A percentile compares a stretch with the other conserved stretches of the same genome.
Evolutionary conservation across 2,888 invertebrate genomes (phyloP).

Genomic region (Cephus nigrinus): DNA sequence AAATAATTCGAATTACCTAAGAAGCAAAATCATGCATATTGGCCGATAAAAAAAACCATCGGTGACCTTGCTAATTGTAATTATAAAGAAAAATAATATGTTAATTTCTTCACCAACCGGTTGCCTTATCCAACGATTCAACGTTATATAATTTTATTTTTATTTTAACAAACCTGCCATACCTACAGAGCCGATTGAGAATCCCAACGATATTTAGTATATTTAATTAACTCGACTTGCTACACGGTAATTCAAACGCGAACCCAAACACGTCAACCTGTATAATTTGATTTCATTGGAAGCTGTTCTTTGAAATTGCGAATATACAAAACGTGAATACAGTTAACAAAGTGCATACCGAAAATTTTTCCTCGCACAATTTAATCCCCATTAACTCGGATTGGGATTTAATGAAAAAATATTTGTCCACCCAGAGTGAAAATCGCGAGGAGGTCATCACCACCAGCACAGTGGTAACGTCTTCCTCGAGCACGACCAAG

Average conservation of each 20-base stretch:
- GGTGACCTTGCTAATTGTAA: not conserved
- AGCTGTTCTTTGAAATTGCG: not conserved
- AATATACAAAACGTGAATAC: not conserved
- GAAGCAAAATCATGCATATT: not conserved
- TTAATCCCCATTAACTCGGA: not conserved
- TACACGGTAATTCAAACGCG: not conserved
- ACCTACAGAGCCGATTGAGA: not conserved
- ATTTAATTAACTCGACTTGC: not conserved
- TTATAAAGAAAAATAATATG: not conserved
- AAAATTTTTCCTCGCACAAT: not conserved
- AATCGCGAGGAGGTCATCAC: slow-evolving; percentile 61
- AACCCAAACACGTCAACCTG: not conserved
- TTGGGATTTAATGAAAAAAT: not conserved
- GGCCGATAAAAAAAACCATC: not conserved
- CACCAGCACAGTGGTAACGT: slow-evolving; percentile 50
- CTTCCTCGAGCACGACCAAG: slow-evolving; percentile 45
- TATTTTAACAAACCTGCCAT: not conserved
- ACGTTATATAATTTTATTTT: too few species aligned
- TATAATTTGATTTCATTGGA: not conserved
- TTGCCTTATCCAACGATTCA: not conserved
- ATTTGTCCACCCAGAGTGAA: slow-evolving; percentile 48
- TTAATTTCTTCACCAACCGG: not conserved
- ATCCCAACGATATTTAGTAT: not conserved
- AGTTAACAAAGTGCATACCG: too few species aligned
- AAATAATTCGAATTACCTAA: not conserved